phyloP scores from a whole-genome alignment of 2,888 invertebrate species.

The Flabesymbios commensalis region DNA sequence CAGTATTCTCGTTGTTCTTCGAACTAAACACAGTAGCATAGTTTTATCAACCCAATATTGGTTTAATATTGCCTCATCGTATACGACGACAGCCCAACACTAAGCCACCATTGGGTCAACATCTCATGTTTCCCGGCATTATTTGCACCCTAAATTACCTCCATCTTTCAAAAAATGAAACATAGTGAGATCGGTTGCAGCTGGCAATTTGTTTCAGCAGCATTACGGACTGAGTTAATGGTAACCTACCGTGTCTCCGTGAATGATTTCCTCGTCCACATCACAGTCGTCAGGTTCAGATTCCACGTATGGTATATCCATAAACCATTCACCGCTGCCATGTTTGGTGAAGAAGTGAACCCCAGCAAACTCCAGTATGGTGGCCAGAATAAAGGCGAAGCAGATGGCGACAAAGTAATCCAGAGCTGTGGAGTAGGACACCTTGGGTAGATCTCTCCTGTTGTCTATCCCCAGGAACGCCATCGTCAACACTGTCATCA shows the following conservation, averaged over 20 bases:
- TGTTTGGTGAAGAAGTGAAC: conserved; percentile 87
- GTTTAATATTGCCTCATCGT: too few relatives aligned
- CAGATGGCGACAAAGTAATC: conserved; percentile 82
- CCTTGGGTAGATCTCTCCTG: conserved; percentile 80
- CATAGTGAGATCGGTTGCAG: too few relatives aligned
- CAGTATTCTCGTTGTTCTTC: too few relatives aligned
- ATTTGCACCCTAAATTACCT: too few relatives aligned
- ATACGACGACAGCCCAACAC: too few relatives aligned
- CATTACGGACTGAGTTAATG: too few relatives aligned
- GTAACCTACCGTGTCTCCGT: background rate
- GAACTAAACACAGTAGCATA: too few relatives aligned
- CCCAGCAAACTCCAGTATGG: conserved; percentile 90
- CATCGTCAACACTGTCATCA: conserved; percentile 84
- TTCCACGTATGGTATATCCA: conserved; percentile 6
- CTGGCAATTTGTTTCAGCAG: too few relatives aligned
- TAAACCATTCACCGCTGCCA: conserved; percentile 71
- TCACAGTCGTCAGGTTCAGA: conserved; percentile 3
- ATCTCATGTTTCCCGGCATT: too few relatives aligned
- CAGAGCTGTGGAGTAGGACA: conserved; percentile 82
- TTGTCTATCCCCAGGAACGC: conserved; percentile 80
- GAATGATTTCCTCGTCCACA: background rate
- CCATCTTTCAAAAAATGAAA: too few relatives aligned
- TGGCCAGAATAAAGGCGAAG: conserved; percentile 73
- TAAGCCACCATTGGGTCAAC: too few relatives aligned
- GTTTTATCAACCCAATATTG: too few relatives aligned